These are phyloP conservation scores for Steinernema scapterisci DNA, from an alignment of 2,888 invertebrate genomes.

Conservation along the genomic window DNA sequence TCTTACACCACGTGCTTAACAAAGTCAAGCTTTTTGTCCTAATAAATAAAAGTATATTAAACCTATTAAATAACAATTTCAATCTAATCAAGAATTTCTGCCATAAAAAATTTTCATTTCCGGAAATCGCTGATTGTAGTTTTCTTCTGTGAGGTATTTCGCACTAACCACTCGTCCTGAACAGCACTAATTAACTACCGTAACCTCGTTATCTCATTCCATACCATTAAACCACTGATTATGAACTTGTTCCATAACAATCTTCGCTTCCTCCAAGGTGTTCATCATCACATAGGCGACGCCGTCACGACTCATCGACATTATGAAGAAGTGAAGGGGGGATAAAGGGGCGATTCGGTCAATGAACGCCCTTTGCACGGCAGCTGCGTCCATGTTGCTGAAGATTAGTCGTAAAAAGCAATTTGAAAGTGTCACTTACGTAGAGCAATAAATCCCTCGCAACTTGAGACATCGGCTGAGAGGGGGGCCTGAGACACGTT, in stretches of 20 bases:
- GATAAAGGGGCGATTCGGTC: not conserved
- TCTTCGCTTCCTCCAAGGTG: slow-evolving; percentile 4
- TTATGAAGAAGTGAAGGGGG: not conserved
- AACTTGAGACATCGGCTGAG: slow-evolving; percentile 10
- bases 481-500: slow-evolving; percentile 10
- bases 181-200: not conserved
- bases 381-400: not conserved
- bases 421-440: too few species aligned
- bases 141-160: slow-evolving; percentile 17
- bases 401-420: too few species aligned
- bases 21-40: too few species aligned
- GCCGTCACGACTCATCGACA: not conserved
- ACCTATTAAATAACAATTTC: too few species aligned
- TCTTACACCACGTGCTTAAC: too few species aligned
- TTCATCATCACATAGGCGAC: slow-evolving; percentile 15
- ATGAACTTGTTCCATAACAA: slow-evolving; percentile 11
- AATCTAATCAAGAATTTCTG: not conserved
- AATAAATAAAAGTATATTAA: too few species aligned
- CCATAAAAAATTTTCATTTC: not conserved
- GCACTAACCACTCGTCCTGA: slow-evolving; percentile 10
- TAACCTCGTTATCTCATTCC: not conserved
- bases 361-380: not conserved
- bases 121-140: slow-evolving; percentile 1
- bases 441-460: slow-evolving; percentile 2
- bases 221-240: slow-evolving; percentile 29